Base-by-base conservation (phyloP, 1,140 invertebrate species). In the Drosophila aff. region DNA sequence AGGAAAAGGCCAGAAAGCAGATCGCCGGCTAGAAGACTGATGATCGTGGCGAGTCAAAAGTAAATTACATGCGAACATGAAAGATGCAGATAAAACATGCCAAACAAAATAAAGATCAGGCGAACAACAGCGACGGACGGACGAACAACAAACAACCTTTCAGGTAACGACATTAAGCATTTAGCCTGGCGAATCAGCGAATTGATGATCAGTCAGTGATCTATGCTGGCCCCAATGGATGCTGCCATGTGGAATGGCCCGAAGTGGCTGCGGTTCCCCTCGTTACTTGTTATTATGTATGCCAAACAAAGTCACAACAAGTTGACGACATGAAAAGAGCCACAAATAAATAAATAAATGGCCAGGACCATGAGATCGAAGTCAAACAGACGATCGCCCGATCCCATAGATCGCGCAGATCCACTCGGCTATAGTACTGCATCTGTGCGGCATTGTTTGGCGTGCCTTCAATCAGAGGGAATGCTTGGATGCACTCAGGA, bases 271-370 rank as follows among this genome's bases (percentile, higher is more conserved):
- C 47, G 49, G 28, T 40, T 52, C 49, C 63, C 44, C 63, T 67
- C 65, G 66, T 83, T 83, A 76, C 63, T 67, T 81, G 66, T 83
- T 83, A 83, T 87, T 91, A 86, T 86, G 81, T 89, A 91, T 91
- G 87, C 87, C 87, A 91, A 91, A 91, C 87, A 87, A 84, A 91
- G 87, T 87, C 87, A 87, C 81, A 91, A 87, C 87, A 87, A 91
- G 83, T 91, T 80, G 78, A 83, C 75, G 79, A 81, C 64, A 82
- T 71, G 66, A 77, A 63, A 63, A 59, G 59, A 66, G 66, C 71
- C 64, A 64, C 82, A 76, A 86, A 86, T 82, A 86, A 82, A 85
- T 84, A 73, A 71, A 68, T 75, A 77, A 79, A 77, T 67, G 72
- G 78, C 49, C 60, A 78, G 82, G 67, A 61, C 71, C 71, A 74